A percentile compares a stretch with the other conserved stretches of the same genome.
Evolutionary conservation across 2,797 vertebrate species (phyloP).

Genomic region (Premnoplex brunnescens): DNA sequence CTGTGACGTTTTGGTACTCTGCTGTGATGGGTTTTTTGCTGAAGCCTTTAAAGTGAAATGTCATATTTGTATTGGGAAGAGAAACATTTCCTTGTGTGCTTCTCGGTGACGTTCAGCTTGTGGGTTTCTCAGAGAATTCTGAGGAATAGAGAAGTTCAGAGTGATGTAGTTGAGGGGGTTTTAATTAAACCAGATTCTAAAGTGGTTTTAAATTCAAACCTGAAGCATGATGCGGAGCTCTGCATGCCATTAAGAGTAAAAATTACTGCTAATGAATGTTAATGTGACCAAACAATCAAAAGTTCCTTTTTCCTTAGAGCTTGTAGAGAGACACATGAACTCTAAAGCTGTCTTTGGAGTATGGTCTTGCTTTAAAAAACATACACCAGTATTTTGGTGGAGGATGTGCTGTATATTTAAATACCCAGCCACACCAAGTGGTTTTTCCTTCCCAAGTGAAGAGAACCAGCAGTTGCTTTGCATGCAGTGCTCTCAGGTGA

Average conservation of each 20-base stretch:
- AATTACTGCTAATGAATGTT: not conserved
- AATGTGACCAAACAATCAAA: not conserved
- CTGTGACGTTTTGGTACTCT: not conserved
- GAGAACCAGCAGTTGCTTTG: not conserved
- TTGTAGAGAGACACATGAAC: not conserved
- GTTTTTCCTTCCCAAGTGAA: not conserved
- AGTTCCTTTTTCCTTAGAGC: not conserved
- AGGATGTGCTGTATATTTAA: not conserved
- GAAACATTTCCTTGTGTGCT: not conserved
- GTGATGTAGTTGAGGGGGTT: not conserved
- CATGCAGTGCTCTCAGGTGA: not conserved
- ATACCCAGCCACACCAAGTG: not conserved
- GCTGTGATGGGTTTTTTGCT: not conserved
- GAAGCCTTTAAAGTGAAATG: not conserved
- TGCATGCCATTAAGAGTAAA: not conserved
- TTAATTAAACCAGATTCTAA: not conserved
- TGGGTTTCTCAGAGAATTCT: not conserved
- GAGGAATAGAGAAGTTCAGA: not conserved
- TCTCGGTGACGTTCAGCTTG: not conserved
- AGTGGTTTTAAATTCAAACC: not conserved
- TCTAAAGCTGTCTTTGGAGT: not conserved
- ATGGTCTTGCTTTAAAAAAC: not conserved
- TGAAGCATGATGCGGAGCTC: constrained; percentile 14
- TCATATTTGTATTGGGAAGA: not conserved
- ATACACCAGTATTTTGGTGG: not conserved